Base-by-base conservation (phyloP, 2,113 vertebrate species). In the Callorhinus ursinus region DNA sequence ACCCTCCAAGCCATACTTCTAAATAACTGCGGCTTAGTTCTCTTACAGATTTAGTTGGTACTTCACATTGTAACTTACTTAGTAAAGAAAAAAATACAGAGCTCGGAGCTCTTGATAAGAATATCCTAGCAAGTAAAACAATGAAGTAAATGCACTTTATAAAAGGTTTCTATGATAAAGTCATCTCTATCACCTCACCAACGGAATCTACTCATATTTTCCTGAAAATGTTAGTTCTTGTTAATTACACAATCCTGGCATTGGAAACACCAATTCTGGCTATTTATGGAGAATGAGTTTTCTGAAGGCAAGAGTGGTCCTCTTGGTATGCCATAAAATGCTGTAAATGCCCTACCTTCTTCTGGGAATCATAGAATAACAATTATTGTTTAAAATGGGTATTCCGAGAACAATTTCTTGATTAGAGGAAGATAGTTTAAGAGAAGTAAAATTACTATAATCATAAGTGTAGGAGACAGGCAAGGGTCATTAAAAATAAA, bases 81-180 rank as follows among this genome's bases (percentile, higher is more conserved):
- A 88, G 15, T 63, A 69, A 57, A 39, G 18, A 39, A 53, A 88
- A 22, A 46, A 94, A 96, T 36, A 82, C 49, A 80, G 36, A 93
- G 55, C n/a, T 79, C 57, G 72, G n/a, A 82, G 61, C 4, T 91
- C 36, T 49, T n/a, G 12, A 31, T 8, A 96, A 49, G 49, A 96
- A 84, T 88, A 83, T 55, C 85, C 80, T 79, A 84, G n/a, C 92
- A 96, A 93, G 46, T 69, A 87, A 94, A 95, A 61, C 39, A 96
- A 85, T 69, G 55, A 93, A 61, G 51, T 31, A 89, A 95, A 95
- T 24, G 92, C 2, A 71, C 31, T 3, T 19, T 22, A 55, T 81
- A 39, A 92, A 51, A 90, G 22, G 26, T 22, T 55, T 57, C 46
- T 42, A 80, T 51, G 51, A 87, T 88, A n/a, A 92, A 94, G 46